Conservation (phyloP, 2,888 invertebrate species). For the Andrena bucephala region DNA sequence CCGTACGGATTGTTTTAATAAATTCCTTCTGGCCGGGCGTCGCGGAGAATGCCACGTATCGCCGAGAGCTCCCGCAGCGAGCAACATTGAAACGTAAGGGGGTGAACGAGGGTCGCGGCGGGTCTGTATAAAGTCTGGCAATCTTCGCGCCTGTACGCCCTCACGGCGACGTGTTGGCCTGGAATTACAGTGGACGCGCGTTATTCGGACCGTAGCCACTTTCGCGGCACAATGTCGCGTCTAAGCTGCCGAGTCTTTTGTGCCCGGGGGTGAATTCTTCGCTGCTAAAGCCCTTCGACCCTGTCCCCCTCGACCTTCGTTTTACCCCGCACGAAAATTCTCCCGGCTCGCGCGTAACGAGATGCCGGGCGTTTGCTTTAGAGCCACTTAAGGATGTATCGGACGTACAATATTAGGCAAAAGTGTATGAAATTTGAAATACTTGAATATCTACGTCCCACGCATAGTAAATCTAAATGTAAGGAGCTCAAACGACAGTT, state of each 20-base stretch:
- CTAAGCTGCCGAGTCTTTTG: conserved; percentile 42
- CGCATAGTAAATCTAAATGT: no score
- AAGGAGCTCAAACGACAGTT: no score
- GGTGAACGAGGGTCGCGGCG: not conserved
- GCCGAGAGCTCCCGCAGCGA: not conserved
- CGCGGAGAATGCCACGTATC: not conserved
- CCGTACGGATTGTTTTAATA: not conserved
- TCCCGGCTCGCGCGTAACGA: conserved; percentile 58
- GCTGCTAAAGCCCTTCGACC: conserved; percentile 25
- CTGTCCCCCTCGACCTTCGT: conserved; percentile 28
- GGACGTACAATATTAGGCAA: no score
- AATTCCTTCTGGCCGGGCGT: not conserved
- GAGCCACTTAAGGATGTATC: conserved; percentile 37
- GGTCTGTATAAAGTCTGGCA: conserved; percentile 18
- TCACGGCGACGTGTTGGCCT: conserved; percentile 33
- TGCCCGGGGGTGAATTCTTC: conserved; percentile 34
- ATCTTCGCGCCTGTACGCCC: conserved; percentile 9
- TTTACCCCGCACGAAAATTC: conserved; percentile 49
- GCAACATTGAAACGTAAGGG: conserved; percentile 15
- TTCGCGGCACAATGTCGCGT: conserved; percentile 45
- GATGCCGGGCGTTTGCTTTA: conserved; percentile 59
- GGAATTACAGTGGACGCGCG: conserved; percentile 48
- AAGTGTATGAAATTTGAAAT: no score
- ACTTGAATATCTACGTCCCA: no score
- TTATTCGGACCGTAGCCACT: conserved; percentile 45